Evolutionary conservation across 2,888 invertebrate genomes (phyloP).

Genomic region (Chymomyza fuscimana): DNA sequence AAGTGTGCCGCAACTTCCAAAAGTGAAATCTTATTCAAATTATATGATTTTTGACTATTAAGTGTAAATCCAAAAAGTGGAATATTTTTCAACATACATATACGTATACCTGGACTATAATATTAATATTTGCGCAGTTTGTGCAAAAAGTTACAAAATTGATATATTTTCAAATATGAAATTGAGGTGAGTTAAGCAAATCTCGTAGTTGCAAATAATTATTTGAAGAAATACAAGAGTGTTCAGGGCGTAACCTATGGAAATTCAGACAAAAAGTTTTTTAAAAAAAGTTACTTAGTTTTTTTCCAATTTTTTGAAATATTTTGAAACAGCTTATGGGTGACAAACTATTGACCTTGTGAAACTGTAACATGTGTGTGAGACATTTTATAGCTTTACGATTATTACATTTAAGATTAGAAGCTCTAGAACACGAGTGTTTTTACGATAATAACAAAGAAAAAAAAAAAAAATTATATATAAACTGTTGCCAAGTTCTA

Average conservation of each 20-base stretch:
- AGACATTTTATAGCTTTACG: not conserved
- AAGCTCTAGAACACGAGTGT: not conserved
- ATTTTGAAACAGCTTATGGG: not conserved
- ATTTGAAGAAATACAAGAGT: no score
- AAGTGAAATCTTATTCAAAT: constrained; percentile 14
- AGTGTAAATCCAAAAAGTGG: not conserved
- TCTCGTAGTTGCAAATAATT: no score
- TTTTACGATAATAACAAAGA: not conserved
- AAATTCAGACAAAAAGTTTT: no score
- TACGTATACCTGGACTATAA: no score
- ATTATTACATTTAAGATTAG: not conserved
- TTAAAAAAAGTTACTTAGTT: no score
- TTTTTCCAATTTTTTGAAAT: no score
- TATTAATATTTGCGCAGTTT: not conserved
- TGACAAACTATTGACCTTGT: not conserved
- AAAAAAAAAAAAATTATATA: not conserved
- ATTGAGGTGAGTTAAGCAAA: constrained; percentile 60
- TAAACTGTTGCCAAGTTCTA: not conserved
- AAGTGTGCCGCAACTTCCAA: constrained; percentile 30
- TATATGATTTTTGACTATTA: constrained; percentile 36
- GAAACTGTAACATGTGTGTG: not conserved
- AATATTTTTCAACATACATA: no score
- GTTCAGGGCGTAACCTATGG: no score
- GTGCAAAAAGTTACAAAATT: constrained; percentile 44
- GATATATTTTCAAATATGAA: constrained; percentile 68